Evolutionary conservation across 2,888 invertebrate species (phyloP).

Genomic region (Nomada lathburiana): DNA sequence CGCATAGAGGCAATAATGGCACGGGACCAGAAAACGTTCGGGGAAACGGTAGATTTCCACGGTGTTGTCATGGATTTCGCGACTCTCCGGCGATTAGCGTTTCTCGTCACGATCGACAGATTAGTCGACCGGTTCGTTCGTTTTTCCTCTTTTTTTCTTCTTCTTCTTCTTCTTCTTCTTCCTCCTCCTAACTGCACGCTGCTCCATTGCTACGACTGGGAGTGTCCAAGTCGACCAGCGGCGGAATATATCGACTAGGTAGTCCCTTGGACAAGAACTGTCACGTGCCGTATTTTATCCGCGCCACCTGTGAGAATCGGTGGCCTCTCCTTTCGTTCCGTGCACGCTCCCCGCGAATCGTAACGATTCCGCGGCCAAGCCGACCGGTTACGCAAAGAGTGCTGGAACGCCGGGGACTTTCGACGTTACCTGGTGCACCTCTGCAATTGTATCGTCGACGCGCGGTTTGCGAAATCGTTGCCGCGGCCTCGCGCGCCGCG

Average conservation of each 20-base stretch:
- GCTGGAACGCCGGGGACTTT: constrained; percentile 55
- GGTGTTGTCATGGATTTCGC: constrained; percentile 58
- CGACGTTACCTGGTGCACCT: constrained; percentile 48
- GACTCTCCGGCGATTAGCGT: constrained; percentile 41
- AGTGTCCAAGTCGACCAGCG: constrained; percentile 35
- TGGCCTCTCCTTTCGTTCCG: constrained; percentile 36
- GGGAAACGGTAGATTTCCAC: constrained; percentile 28
- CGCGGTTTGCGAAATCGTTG: constrained; percentile 45
- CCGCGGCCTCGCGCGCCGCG: constrained; percentile 36
- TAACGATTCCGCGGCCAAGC: constrained; percentile 50
- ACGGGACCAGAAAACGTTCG: constrained; percentile 31
- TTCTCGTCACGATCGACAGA: constrained; percentile 71
- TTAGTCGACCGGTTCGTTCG: constrained; percentile 67
- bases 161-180: neutral
- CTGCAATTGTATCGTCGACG: constrained; percentile 62
- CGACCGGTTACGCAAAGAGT: constrained; percentile 53
- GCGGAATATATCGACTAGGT: constrained; percentile 44
- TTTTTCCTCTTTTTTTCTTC: neutral
- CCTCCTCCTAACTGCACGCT: neutral
- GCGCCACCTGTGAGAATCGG: constrained; percentile 34
- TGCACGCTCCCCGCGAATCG: constrained; percentile 51
- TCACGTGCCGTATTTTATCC: constrained; percentile 55
- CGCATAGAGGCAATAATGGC: constrained; percentile 25
- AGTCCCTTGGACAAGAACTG: constrained; percentile 40
- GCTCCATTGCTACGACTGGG: constrained; percentile 38